A percentile compares a stretch with the other conserved stretches of the same genome.
Conservation (phyloP, 2,113 vertebrate species). For the Chionodraco myersi region DNA sequence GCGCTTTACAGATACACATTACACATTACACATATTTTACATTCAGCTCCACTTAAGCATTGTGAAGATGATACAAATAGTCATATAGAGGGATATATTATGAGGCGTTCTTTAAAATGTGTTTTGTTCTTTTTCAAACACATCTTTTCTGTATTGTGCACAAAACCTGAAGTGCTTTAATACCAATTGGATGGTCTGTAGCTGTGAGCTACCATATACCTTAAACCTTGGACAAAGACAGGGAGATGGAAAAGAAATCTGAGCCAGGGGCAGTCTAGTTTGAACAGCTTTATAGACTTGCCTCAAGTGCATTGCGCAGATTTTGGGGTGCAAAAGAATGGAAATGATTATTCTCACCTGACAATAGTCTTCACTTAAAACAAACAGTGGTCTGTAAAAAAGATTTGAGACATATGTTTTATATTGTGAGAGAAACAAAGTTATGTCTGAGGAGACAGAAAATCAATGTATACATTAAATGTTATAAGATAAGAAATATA, state of each 20-base stretch:
- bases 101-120: slow-evolving; percentile 7
- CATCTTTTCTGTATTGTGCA: slow-evolving; percentile 23
- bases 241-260: slow-evolving; percentile 61
- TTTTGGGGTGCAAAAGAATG: slow-evolving; percentile 44
- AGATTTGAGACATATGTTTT: slow-evolving; percentile 7
- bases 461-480: background rate
- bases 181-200: slow-evolving; percentile 44
- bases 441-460: background rate
- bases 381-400: background rate
- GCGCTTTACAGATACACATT: no score
- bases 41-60: slow-evolving; percentile 26
- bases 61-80: slow-evolving; percentile 29
- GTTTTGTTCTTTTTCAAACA: slow-evolving; percentile 25
- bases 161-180: slow-evolving; percentile 46
- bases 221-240: slow-evolving; percentile 65
- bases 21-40: no score
- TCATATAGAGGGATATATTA: slow-evolving; percentile 30
- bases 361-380: slow-evolving; percentile 24
- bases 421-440: slow-evolving; percentile 6
- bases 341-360: slow-evolving; percentile 37
- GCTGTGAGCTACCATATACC: slow-evolving; percentile 64
- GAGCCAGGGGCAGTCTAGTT: slow-evolving; percentile 60
- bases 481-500: background rate
- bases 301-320: slow-evolving; percentile 54
- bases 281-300: slow-evolving; percentile 57